These are phyloP conservation scores for Gasterosteus nipponicus DNA, from an alignment of 2,113 vertebrate species.

Conservation along the genomic window DNA sequence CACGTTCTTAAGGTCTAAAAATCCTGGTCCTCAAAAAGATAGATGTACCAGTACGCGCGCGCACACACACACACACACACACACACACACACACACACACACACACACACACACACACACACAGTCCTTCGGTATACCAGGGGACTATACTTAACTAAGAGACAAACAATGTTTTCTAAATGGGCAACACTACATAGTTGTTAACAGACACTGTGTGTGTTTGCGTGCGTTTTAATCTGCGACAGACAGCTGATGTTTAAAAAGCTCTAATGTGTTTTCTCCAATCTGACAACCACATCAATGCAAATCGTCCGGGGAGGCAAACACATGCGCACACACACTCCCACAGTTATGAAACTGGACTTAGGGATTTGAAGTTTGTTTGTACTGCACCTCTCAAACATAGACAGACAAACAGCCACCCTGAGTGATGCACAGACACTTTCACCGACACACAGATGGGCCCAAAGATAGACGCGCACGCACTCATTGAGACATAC, in stretches of 20 bases:
- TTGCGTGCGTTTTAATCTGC: constrained; percentile 16
- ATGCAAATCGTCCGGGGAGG: constrained; percentile 61
- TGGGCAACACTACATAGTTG: constrained; percentile 37
- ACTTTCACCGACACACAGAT: constrained; percentile 16
- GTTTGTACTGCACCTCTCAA: constrained; percentile 51
- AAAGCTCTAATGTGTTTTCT: constrained; percentile 53
- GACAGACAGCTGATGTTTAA: constrained; percentile 53
- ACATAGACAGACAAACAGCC: constrained; percentile 25
- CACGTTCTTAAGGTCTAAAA: neutral
- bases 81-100: neutral
- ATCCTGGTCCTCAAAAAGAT: neutral
- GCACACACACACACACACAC: constrained; percentile 12
- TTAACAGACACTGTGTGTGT: constrained; percentile 28
- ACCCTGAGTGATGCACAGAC: constrained; percentile 22
- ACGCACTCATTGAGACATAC: constrained; percentile 28
- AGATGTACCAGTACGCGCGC: neutral
- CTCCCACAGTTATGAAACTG: neutral
- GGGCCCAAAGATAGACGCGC: constrained; percentile 22
- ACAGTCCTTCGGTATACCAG: constrained; percentile 31
- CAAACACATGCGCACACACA: neutral
- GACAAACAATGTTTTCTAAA: constrained; percentile 58
- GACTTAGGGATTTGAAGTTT: constrained; percentile 53
- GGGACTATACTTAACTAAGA: constrained; percentile 45
- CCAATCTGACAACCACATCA: constrained; percentile 56
- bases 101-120: constrained; percentile 1